A percentile compares a stretch with the other conserved stretches of the same genome.
These are phyloP conservation scores for Atethmia centrago DNA, from an alignment of 2,888 invertebrate genomes.

Conservation along the genomic window DNA sequence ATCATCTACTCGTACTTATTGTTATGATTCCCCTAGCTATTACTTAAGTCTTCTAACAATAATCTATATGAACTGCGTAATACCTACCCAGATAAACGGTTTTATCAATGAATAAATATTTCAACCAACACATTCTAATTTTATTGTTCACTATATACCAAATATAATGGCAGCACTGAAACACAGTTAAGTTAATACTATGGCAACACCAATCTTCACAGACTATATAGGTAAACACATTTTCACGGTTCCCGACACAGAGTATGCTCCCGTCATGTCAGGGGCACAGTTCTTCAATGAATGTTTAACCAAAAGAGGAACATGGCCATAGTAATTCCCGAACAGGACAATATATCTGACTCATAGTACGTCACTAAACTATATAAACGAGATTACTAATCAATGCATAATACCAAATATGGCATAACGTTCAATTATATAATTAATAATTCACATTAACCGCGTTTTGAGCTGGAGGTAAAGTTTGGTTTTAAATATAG, in stretches of 20 bases:
- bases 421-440: constrained; percentile 35
- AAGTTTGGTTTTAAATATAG: constrained; percentile 23
- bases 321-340: constrained; percentile 15
- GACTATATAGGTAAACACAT: not conserved
- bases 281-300: constrained; percentile 25
- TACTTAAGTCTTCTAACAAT: constrained; percentile 12
- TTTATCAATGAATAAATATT: constrained; percentile 16
- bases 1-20: constrained; percentile 51
- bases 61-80: constrained; percentile 3
- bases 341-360: constrained; percentile 51
- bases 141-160: not conserved
- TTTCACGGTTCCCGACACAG: not conserved
- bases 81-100: constrained; percentile 18
- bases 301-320: constrained; percentile 13
- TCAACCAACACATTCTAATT: constrained; percentile 25
- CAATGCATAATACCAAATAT: constrained; percentile 42
- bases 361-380: constrained; percentile 54
- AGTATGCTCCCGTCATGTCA: constrained; percentile 7
- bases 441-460: constrained; percentile 29
- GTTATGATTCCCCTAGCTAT: constrained; percentile 22
- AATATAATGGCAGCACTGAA: constrained; percentile 11
- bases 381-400: constrained; percentile 49
- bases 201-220: constrained; percentile 6
- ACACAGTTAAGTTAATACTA: not conserved
- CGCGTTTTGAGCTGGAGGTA: constrained; percentile 23